phyloP scores from a whole-genome alignment of 2,888 invertebrate species.

The Melanostoma mellinum region DNA sequence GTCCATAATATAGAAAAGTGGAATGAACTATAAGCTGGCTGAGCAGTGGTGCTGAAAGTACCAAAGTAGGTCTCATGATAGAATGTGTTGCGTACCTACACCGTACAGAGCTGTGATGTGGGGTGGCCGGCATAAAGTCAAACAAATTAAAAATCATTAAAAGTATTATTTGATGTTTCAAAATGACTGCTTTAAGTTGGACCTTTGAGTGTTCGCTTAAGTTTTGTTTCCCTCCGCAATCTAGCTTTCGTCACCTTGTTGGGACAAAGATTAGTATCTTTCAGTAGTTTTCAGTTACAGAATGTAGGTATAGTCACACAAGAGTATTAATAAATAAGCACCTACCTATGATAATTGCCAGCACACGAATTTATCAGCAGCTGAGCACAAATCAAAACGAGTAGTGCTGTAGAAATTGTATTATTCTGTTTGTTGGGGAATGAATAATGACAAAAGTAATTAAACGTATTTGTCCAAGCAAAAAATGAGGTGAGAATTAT shows the following conservation, averaged over 20 bases:
- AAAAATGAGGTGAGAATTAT: slow-evolving; percentile 60
- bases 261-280: slow-evolving; percentile 37
- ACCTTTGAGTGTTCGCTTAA: slow-evolving; percentile 5
- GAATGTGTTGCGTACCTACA: not conserved
- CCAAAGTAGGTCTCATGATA: slow-evolving; percentile 10
- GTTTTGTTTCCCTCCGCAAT: slow-evolving; percentile 6
- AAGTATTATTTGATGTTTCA: slow-evolving; percentile 6
- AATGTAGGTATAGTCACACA: slow-evolving; percentile 23
- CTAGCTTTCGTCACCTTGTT: slow-evolving; percentile 36
- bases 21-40: slow-evolving; percentile 48
- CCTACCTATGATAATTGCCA: slow-evolving; percentile 65
- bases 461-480: slow-evolving; percentile 58
- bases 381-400: slow-evolving; percentile 22
- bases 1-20: slow-evolving; percentile 30
- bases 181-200: not conserved
- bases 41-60: slow-evolving; percentile 52
- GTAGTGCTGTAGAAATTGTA: slow-evolving; percentile 39
- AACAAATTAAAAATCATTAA: slow-evolving; percentile 54
- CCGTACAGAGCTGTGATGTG: not conserved
- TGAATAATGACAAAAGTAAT: slow-evolving; percentile 65
- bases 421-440: slow-evolving; percentile 18
- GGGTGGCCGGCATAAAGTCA: slow-evolving; percentile 13
- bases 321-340: slow-evolving; percentile 57
- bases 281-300: slow-evolving; percentile 31
- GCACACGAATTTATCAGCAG: slow-evolving; percentile 55